Evolutionary conservation across 2,888 invertebrate species (phyloP).

Genomic region (Andrena praecox): DNA sequence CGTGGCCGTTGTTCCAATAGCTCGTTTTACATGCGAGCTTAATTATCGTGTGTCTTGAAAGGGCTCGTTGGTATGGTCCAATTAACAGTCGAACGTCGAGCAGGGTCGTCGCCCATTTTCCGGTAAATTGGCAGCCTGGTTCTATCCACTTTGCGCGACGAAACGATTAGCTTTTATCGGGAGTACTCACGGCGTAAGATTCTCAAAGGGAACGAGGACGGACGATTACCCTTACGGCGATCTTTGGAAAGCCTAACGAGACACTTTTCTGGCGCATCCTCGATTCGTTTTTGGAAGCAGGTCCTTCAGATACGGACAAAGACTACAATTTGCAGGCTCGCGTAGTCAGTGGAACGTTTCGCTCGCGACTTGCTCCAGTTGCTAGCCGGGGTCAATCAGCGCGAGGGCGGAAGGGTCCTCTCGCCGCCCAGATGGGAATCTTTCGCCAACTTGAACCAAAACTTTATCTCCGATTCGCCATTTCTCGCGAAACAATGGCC

Average conservation of each 20-base stretch:
- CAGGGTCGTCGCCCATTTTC: conserved; percentile 3
- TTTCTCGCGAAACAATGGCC: not conserved
- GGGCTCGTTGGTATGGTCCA: conserved; percentile 51
- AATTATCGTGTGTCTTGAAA: conserved; percentile 48
- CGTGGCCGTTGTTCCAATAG: conserved; percentile 14
- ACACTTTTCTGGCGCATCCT: not conserved
- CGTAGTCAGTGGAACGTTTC: not conserved
- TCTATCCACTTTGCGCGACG: not conserved
- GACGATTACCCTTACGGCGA: too few relatives aligned
- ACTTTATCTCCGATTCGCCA: not conserved
- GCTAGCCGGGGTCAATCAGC: conserved; percentile 12
- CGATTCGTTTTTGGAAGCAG: not conserved
- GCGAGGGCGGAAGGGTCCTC: conserved; percentile 17
- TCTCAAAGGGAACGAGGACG: not conserved
- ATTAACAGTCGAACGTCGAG: conserved; percentile 55
- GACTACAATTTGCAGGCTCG: not conserved
- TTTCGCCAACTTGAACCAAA: conserved; percentile 10
- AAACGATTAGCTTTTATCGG: not conserved
- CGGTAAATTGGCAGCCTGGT: not conserved
- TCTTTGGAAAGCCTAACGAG: not conserved
- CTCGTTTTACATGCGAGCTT: conserved; percentile 32
- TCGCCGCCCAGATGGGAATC: conserved; percentile 5
- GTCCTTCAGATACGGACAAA: not conserved
- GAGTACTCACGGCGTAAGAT: not conserved
- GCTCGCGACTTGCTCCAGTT: conserved; percentile 18